Conservation (phyloP, 2,888 invertebrate species). For the Metalampra italica region DNA sequence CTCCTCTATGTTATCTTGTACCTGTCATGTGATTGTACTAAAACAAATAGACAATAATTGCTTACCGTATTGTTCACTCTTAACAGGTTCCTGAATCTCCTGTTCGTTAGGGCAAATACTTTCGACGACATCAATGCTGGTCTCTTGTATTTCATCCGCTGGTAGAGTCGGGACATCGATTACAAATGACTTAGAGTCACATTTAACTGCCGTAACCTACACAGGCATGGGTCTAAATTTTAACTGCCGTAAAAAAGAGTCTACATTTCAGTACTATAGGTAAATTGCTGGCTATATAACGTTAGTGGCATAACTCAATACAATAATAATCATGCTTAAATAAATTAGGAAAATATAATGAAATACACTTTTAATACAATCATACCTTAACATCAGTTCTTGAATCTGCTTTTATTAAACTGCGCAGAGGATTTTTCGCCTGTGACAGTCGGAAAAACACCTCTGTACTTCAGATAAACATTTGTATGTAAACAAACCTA, state of each 20-base stretch:
- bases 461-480: too few relatives aligned
- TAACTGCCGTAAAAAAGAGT: too few relatives aligned
- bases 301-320: too few relatives aligned
- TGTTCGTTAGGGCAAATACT: constrained; percentile 1
- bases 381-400: constrained; percentile 36
- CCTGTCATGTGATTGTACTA: too few relatives aligned
- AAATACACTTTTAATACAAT: background rate
- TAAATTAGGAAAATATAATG: background rate
- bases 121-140: background rate
- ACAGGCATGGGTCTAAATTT: background rate
- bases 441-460: constrained; percentile 9
- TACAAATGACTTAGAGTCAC: background rate
- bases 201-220: background rate
- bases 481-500: too few relatives aligned
- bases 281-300: too few relatives aligned
- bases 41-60: constrained; percentile 2
- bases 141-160: too few relatives aligned
- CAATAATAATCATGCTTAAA: too few relatives aligned
- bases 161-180: background rate
- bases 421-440: constrained; percentile 23
- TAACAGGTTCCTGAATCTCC: constrained; percentile 23
- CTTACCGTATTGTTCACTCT: background rate
- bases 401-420: constrained; percentile 25
- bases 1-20: too few relatives aligned
- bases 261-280: too few relatives aligned